Evolutionary conservation across 2,113 vertebrate genomes (phyloP).

Genomic region (Arizona elegans): DNA sequence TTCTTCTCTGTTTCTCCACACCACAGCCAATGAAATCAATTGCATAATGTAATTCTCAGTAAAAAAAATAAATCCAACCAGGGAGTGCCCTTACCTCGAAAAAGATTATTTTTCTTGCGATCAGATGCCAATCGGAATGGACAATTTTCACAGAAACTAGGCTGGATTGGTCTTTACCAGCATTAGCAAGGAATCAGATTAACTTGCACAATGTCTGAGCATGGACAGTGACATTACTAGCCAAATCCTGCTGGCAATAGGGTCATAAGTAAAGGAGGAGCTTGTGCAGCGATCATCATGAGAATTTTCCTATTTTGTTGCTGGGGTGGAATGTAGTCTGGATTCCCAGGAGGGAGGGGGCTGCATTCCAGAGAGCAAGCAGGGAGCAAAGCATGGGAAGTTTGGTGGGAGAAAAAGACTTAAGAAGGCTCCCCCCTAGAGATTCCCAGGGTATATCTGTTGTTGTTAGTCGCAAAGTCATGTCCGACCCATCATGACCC

Average conservation of each 20-base stretch:
- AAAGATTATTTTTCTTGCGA: background rate
- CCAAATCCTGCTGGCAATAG: background rate
- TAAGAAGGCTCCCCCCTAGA: background rate
- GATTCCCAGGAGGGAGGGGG: background rate
- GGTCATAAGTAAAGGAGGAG: background rate
- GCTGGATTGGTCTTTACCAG: background rate
- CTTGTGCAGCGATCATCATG: background rate
- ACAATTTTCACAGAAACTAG: background rate
- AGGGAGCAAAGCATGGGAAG: background rate
- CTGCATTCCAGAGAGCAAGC: background rate
- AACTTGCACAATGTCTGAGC: background rate
- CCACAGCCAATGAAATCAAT: background rate
- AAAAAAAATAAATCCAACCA: background rate
- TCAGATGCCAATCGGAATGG: background rate
- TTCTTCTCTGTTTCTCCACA: background rate
- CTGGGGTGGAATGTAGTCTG: background rate
- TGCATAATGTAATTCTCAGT: background rate
- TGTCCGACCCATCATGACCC: too few relatives aligned
- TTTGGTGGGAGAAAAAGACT: background rate
- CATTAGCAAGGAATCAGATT: background rate
- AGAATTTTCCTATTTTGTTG: background rate
- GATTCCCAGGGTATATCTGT: background rate
- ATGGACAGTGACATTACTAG: background rate
- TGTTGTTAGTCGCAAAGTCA: too few relatives aligned
- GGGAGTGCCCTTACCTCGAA: background rate